These are phyloP conservation scores for Melipona bicolor DNA, from an alignment of 2,888 invertebrate genomes.

Conservation along the genomic window DNA sequence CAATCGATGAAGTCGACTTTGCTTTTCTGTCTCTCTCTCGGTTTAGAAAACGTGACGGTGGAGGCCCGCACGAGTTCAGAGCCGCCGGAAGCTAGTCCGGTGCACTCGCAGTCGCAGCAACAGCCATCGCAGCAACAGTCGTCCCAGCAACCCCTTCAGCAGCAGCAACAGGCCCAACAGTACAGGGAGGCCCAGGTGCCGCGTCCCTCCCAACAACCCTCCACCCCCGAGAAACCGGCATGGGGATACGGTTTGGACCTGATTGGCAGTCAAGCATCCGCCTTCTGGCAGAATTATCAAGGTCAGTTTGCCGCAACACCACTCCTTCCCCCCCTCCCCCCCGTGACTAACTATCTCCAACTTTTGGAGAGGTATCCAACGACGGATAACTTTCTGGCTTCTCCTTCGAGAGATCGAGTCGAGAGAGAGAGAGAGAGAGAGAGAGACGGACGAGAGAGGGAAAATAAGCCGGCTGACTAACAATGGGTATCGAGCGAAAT, in stretches of 20 bases:
- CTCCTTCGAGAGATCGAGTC: not conserved
- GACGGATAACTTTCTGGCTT: not conserved
- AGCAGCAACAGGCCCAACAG: conserved; percentile 82
- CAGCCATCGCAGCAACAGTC: conserved; percentile 74
- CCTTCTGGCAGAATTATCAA: conserved; percentile 96
- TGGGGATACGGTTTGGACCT: conserved; percentile 92
- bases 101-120: conserved; percentile 80
- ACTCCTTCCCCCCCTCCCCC: no score
- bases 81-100: conserved; percentile 81
- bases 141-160: conserved; percentile 79
- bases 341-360: not conserved
- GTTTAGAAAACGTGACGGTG: conserved; percentile 79
- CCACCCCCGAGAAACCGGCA: conserved; percentile 85
- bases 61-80: conserved; percentile 80
- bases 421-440: no score
- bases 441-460: not conserved
- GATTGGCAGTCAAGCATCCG: conserved; percentile 91
- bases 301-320: conserved; percentile 86
- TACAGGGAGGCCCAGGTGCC: conserved; percentile 82
- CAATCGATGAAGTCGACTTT: not conserved
- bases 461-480: conserved; percentile 24
- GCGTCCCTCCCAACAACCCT: conserved; percentile 82
- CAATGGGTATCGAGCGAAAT: conserved; percentile 37
- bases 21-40: not conserved
- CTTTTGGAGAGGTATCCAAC: not conserved